Conservation (phyloP, 2,888 invertebrate species). For the Hermaeophaga mercurialis region DNA sequence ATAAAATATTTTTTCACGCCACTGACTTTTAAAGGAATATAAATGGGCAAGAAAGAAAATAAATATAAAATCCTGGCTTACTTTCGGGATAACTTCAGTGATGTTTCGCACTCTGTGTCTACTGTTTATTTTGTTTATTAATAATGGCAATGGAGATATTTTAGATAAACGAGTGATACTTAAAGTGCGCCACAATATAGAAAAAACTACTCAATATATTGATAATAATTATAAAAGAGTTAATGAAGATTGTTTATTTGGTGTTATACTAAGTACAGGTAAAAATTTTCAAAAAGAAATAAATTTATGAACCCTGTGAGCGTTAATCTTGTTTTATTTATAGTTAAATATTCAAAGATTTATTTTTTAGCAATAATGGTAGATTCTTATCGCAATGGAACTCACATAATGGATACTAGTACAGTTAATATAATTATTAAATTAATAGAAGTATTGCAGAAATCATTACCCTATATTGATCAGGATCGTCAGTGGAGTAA, state of each 20-base stretch:
- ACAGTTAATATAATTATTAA: conserved; percentile 32
- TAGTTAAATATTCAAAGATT: conserved; percentile 19
- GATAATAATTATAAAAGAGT: conserved; percentile 37
- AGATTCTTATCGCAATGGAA: conserved; percentile 39
- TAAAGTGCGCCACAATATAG: conserved; percentile 38
- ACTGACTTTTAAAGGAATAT: conserved; percentile 1
- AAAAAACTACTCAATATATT: conserved; percentile 41
- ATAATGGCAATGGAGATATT: neutral
- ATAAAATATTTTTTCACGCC: too few relatives aligned
- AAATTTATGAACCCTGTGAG: too few relatives aligned
- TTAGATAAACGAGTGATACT: conserved; percentile 38
- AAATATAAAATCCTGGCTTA: conserved; percentile 1
- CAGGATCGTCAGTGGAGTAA: conserved; percentile 35
- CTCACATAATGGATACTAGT: conserved; percentile 38
- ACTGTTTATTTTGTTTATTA: neutral
- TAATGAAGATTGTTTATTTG: conserved; percentile 45
- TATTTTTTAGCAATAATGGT: conserved; percentile 38
- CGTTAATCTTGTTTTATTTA: neutral
- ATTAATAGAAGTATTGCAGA: conserved; percentile 31
- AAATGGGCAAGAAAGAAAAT: conserved; percentile 10
- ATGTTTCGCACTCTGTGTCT: conserved; percentile 6
- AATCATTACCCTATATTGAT: conserved; percentile 28
- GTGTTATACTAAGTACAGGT: conserved; percentile 44
- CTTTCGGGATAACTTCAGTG: neutral
- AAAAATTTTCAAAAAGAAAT: conserved; percentile 11